Conservation (phyloP, 2,113 vertebrate species). For the Silurus meridionalis region DNA sequence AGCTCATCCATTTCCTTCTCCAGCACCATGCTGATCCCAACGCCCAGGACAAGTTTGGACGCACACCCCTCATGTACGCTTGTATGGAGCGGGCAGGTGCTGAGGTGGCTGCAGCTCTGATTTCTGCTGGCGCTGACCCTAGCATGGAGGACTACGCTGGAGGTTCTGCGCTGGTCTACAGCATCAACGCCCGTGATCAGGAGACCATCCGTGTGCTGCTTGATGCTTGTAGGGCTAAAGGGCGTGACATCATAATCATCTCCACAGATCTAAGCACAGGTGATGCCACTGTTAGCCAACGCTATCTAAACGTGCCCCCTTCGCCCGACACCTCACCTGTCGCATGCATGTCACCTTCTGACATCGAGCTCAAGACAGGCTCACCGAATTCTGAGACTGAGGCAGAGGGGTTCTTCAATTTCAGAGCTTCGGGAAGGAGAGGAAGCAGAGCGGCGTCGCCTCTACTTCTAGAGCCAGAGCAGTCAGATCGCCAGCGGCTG, state of each 20-base stretch:
- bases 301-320: constrained; percentile 64
- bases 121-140: constrained; percentile 69
- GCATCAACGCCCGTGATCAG: constrained; percentile 65
- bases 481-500: constrained; percentile 51
- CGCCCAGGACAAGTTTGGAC: constrained; percentile 65
- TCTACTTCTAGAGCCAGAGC: constrained; percentile 35
- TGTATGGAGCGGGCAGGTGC: constrained; percentile 66
- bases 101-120: constrained; percentile 59
- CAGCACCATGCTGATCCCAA: constrained; percentile 68
- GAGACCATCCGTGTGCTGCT: constrained; percentile 67
- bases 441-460: constrained; percentile 47
- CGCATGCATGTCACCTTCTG: constrained; percentile 73
- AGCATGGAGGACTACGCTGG: constrained; percentile 67
- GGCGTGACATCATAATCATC: constrained; percentile 72
- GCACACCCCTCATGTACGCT: constrained; percentile 72
- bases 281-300: constrained; percentile 58
- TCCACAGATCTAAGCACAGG: constrained; percentile 60
- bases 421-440: constrained; percentile 57
- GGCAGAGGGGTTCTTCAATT: constrained; percentile 68
- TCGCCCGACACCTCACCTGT: constrained; percentile 63
- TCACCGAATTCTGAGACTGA: constrained; percentile 62
- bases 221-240: constrained; percentile 65
- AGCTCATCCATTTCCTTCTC: constrained; percentile 66
- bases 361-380: constrained; percentile 69
- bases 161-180: constrained; percentile 71